phyloP scores from a whole-genome alignment of 2,113 vertebrate species.

The Panthera leo region DNA sequence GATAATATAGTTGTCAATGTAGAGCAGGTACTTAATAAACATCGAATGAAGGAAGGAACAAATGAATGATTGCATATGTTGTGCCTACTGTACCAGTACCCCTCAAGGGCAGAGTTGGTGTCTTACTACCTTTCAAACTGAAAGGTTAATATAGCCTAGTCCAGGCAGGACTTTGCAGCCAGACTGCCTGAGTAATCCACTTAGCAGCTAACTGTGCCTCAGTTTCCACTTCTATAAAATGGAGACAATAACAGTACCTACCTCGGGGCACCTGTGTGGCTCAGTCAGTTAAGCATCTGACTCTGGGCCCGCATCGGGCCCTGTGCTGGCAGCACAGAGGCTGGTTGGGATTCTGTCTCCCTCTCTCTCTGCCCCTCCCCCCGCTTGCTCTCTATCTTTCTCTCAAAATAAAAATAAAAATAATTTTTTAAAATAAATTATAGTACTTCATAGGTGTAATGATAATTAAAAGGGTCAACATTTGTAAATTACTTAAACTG shows the following conservation, averaged over 20 bases:
- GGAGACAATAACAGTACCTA: background rate
- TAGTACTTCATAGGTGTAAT: background rate
- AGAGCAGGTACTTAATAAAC: background rate
- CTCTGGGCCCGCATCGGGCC: no score
- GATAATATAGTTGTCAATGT: background rate
- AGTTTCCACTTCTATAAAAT: background rate
- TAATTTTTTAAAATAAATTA: background rate
- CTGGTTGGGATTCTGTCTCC: no score
- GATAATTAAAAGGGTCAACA: background rate
- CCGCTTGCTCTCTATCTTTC: no score
- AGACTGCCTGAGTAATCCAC: background rate
- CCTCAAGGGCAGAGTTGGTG: background rate
- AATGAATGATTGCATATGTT: background rate
- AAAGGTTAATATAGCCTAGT: background rate
- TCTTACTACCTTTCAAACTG: background rate
- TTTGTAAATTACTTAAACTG: background rate
- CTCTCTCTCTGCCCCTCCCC: no score
- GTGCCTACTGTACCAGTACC: background rate
- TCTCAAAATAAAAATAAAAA: no score
- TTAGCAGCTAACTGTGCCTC: background rate
- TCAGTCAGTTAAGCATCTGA: no score
- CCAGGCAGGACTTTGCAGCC: background rate
- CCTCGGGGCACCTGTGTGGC: background rate
- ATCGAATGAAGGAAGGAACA: background rate
- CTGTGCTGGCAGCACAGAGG: no score